Conservation (phyloP, 2,888 invertebrate species). For the Dendrolimus houi region DNA sequence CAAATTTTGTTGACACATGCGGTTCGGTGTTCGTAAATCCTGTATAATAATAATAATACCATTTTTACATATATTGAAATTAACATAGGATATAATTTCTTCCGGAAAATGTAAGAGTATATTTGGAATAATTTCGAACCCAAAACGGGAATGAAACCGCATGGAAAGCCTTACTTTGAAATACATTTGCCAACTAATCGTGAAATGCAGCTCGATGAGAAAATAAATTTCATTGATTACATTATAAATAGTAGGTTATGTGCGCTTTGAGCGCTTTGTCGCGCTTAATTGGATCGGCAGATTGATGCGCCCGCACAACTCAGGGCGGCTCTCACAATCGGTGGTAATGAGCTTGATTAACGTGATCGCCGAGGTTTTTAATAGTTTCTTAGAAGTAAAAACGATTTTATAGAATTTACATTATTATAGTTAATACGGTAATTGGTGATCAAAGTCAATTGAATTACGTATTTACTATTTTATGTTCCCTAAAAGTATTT, state of each 20-base stretch:
- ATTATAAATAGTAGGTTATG: not conserved
- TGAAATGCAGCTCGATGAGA: constrained; percentile 5
- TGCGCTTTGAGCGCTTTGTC: not conserved
- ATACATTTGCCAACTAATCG: constrained; percentile 5
- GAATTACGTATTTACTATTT: too few species aligned
- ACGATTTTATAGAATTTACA: not conserved
- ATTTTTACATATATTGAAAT: too few species aligned
- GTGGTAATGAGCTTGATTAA: constrained; percentile 31
- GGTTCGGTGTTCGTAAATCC: too few species aligned
- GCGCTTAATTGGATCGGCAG: not conserved
- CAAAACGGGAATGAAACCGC: not conserved
- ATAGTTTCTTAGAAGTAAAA: not conserved
- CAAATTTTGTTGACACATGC: too few species aligned
- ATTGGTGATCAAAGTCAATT: too few species aligned
- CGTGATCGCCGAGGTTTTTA: constrained; percentile 1
- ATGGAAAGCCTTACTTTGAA: constrained; percentile 3
- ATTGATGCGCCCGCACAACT: constrained; percentile 40
- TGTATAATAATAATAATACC: too few species aligned
- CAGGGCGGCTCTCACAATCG: constrained; percentile 33
- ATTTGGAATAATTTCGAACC: too few species aligned
- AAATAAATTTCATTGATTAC: constrained; percentile 1
- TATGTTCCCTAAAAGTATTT: too few species aligned
- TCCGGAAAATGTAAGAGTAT: too few species aligned
- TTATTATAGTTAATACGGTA: too few species aligned
- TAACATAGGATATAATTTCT: too few species aligned